These are phyloP conservation scores for Ariolimax columbianus DNA, from an alignment of 2,888 invertebrate genomes.

Conservation along the genomic window DNA sequence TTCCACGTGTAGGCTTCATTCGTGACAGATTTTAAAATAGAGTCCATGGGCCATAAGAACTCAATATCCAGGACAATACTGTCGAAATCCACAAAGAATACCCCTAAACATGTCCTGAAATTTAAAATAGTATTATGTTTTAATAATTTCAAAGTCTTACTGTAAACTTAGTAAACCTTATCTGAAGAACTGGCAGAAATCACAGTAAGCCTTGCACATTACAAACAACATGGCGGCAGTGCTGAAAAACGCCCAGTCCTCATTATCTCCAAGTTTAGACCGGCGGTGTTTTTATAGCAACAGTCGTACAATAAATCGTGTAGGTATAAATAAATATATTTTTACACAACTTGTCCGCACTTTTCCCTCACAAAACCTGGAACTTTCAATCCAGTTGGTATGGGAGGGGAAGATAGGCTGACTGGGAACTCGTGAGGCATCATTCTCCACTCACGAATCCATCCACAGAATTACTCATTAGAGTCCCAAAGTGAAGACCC, in stretches of 20 bases:
- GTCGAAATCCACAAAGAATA: no score
- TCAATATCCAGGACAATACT: no score
- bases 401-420: constrained; percentile 4
- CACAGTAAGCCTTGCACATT: no score
- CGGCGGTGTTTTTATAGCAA: not conserved
- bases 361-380: no score
- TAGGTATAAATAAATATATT: not conserved
- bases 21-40: no score
- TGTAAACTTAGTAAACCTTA: no score
- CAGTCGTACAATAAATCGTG: not conserved
- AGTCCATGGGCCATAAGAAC: no score
- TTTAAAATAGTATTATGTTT: no score
- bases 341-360: not conserved
- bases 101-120: no score
- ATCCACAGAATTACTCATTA: constrained; percentile 19
- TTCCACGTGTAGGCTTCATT: no score
- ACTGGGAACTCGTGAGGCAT: not conserved
- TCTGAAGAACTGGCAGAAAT: no score
- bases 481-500: not conserved
- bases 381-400: not conserved
- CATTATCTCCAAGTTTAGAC: not conserved
- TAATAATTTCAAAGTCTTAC: no score
- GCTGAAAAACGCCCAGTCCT: not conserved
- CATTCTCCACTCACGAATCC: constrained; percentile 29
- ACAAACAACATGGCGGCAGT: not conserved